A percentile compares a stretch with the other conserved stretches of the same genome.
phyloP scores from a whole-genome alignment of 2,888 invertebrate genomes.

The Augiades crinisus region DNA sequence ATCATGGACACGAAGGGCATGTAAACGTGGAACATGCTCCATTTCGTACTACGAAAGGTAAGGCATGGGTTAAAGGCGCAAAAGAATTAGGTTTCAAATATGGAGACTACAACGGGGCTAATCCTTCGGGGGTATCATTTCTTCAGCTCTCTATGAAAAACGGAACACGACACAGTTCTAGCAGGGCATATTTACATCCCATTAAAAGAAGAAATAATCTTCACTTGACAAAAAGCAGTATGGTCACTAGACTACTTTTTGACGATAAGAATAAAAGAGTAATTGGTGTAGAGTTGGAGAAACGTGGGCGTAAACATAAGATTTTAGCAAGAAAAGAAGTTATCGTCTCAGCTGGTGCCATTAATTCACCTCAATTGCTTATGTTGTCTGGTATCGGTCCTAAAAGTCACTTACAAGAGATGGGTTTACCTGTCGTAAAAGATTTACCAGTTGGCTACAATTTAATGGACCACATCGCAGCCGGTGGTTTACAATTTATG shows the following conservation, averaged over 20 bases:
- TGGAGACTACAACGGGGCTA: constrained; percentile 83
- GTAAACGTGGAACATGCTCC: constrained; percentile 79
- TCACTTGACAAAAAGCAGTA: constrained; percentile 80
- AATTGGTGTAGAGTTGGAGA: constrained; percentile 82
- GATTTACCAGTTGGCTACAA: constrained; percentile 85
- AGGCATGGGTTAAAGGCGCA: constrained; percentile 83
- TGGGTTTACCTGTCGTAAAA: constrained; percentile 77
- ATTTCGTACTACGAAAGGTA: constrained; percentile 72
- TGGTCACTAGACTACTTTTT: constrained; percentile 82
- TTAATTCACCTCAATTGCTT: constrained; percentile 89
- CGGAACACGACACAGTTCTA: constrained; percentile 85
- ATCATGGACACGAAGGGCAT: constrained; percentile 81
- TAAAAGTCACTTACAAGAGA: constrained; percentile 76
- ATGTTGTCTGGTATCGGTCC: constrained; percentile 91
- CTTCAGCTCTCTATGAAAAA: constrained; percentile 84
- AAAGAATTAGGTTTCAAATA: constrained; percentile 81
- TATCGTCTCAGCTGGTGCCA: constrained; percentile 87
- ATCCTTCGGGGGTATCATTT: constrained; percentile 82
- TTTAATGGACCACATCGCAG: constrained; percentile 86
- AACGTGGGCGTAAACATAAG: constrained; percentile 69
- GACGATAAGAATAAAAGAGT: constrained; percentile 78
- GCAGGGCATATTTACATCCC: constrained; percentile 84
- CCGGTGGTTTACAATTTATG: constrained; percentile 83
- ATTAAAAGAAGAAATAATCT: constrained; percentile 82
- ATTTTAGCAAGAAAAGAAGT: constrained; percentile 86